Conservation (phyloP, 1,140 invertebrate genomes). For the Brachionus paranguensis region DNA sequence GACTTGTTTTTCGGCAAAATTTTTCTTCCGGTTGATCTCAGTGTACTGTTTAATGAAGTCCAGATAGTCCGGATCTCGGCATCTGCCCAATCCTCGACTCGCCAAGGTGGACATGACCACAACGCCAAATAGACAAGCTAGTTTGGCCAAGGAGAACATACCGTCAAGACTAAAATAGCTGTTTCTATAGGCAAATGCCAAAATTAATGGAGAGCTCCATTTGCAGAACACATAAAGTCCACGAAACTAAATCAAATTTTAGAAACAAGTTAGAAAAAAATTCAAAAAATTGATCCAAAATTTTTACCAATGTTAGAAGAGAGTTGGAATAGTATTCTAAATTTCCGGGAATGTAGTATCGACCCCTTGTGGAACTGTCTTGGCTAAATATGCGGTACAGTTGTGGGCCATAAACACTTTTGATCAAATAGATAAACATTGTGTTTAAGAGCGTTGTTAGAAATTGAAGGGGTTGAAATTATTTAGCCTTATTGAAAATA, state of each 20-base stretch:
- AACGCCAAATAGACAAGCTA: neutral
- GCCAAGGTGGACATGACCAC: neutral
- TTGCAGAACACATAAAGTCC: slow-evolving; percentile 10
- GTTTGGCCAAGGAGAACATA: neutral
- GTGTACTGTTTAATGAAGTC: slow-evolving; percentile 1
- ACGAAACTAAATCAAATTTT: neutral
- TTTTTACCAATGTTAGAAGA: slow-evolving; percentile 20
- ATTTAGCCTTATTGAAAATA: neutral
- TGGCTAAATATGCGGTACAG: neutral
- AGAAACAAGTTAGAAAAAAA: neutral
- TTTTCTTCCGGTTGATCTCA: neutral
- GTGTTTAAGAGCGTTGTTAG: neutral
- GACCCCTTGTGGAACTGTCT: neutral
- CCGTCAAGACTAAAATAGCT: neutral
- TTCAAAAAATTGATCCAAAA: neutral
- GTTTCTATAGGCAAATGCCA: neutral
- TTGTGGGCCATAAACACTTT: neutral
- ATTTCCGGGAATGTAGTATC: neutral
- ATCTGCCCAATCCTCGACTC: neutral
- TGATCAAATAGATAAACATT: slow-evolving; percentile 5
- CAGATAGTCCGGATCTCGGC: neutral
- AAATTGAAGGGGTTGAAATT: neutral
- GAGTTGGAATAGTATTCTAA: slow-evolving; percentile 25
- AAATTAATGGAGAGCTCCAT: slow-evolving; percentile 5
- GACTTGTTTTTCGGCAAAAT: neutral